phyloP scores from a whole-genome alignment of 2,888 invertebrate genomes.

The Drosophila prolongata region DNA sequence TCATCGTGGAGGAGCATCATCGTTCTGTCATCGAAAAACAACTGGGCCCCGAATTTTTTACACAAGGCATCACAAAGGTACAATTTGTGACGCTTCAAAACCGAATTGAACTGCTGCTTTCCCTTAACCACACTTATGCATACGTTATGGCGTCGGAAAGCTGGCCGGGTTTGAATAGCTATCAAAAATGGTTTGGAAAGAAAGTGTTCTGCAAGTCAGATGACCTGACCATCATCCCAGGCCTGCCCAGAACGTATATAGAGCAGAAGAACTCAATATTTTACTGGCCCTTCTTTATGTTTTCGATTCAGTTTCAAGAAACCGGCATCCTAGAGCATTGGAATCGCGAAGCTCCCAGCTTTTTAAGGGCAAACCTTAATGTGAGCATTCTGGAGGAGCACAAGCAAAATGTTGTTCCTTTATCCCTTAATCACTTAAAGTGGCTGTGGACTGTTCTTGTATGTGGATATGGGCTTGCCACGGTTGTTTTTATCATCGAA shows the following conservation, averaged over 20 bases:
- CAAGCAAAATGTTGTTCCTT: background rate
- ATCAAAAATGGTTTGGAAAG: background rate
- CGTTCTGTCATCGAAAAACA: too few species aligned
- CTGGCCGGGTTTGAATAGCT: background rate
- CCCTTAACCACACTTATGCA: background rate
- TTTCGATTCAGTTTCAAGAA: background rate
- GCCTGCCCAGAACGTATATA: background rate
- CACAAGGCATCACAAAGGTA: background rate
- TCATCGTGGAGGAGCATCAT: background rate
- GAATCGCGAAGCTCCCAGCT: background rate
- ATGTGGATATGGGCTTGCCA: background rate
- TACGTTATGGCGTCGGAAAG: background rate
- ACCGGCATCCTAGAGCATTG: background rate
- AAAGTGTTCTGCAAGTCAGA: background rate
- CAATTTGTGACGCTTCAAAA: background rate
- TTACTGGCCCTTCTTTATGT: background rate
- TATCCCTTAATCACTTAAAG: background rate
- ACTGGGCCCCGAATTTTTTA: too few species aligned
- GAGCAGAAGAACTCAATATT: too few species aligned
- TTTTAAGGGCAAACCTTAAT: too few species aligned
- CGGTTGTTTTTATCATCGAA: too few species aligned
- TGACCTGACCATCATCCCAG: background rate
- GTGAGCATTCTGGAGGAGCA: background rate
- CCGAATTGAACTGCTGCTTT: too few species aligned
- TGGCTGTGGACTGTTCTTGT: background rate